phyloP scores from a whole-genome alignment of 2,888 invertebrate species.

The Melanostoma scalare region DNA sequence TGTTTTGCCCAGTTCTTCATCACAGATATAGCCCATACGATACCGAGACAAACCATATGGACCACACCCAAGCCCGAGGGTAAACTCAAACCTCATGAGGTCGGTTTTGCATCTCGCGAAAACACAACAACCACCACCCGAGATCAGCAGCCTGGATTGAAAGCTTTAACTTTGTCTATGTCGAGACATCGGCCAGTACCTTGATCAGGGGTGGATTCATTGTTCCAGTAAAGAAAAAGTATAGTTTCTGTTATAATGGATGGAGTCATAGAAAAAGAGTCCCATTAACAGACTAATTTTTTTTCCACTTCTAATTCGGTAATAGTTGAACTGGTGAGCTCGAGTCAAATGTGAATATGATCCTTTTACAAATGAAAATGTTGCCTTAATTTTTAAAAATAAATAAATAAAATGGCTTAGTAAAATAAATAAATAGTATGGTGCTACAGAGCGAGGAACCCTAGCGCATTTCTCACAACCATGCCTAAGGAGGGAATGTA shows the following conservation, averaged over 20 bases:
- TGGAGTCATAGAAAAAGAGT: not conserved
- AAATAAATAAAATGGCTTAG: no score
- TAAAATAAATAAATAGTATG: no score
- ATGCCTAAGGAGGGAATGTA: no score
- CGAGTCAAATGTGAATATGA: no score
- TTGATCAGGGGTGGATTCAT: constrained; percentile 20
- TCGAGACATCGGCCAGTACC: constrained; percentile 32
- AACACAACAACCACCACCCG: constrained; percentile 43
- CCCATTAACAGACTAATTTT: not conserved
- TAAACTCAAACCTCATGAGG: constrained; percentile 74
- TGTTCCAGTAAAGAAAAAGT: not conserved
- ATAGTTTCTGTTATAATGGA: not conserved
- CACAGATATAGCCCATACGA: constrained; percentile 68
- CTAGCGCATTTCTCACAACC: no score
- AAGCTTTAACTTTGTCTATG: constrained; percentile 67
- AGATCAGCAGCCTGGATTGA: constrained; percentile 36
- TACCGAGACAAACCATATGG: constrained; percentile 70
- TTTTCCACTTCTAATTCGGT: no score
- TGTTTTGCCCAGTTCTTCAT: constrained; percentile 66
- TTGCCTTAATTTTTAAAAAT: no score
- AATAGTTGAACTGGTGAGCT: no score
- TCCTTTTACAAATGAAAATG: no score
- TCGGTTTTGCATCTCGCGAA: constrained; percentile 73
- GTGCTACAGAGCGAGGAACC: no score
- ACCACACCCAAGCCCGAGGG: constrained; percentile 75